Base-by-base conservation (phyloP, 37 sponge, comb jelly and placozoan species). In the Geodia barretti region DNA sequence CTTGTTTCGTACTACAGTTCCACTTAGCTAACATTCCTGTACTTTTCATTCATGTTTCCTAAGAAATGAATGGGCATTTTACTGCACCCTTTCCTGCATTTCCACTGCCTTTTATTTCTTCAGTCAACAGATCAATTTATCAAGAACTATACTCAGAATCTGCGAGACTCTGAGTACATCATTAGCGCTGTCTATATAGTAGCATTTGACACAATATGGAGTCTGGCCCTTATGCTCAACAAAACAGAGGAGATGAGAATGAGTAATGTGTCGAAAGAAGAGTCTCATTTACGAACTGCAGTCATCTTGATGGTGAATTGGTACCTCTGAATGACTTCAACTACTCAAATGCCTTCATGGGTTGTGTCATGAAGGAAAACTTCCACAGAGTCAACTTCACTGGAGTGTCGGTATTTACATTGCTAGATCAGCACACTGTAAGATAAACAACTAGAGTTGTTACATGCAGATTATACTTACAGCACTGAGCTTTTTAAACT, bases 131-230 rank as follows among this genome's bases (percentile, higher is more conserved):
- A n/a, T n/a, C n/a, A n/a, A n/a, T n/a, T n/a, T n/a, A n/a, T n/a
- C n/a, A n/a, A n/a, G 26, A 2, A 28, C 4, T 62, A 62, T 62
- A 28, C n/a, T 28, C n/a, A 62, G 26, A 62, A 28, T 3, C n/a
- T n/a, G 3, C n/a, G 3, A 3, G 26, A 62, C 26, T 5, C 26
- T n/a, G n/a, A n/a, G 21, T 54, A 60, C 62, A 58, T 33, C 60
- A 29, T 28, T 59, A 59, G 1, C 4, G n/a, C 9, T 26, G 61
- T 26, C 1, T 29, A 29, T 1, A 9, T 32, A 9, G 0, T 68
- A 14, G 77, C 85, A 7, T 84, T 77, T 36, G 85, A 84, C 54
- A 71, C 78, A 0, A 37, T 75, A 28, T 84, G 85, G 85, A 35
- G 72, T 21, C 32, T 84, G 19, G 85, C 85, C 24, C 42, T 84